Base-by-base conservation (phyloP, 1,140 invertebrate genomes). In the Lepidurus couesii region DNA sequence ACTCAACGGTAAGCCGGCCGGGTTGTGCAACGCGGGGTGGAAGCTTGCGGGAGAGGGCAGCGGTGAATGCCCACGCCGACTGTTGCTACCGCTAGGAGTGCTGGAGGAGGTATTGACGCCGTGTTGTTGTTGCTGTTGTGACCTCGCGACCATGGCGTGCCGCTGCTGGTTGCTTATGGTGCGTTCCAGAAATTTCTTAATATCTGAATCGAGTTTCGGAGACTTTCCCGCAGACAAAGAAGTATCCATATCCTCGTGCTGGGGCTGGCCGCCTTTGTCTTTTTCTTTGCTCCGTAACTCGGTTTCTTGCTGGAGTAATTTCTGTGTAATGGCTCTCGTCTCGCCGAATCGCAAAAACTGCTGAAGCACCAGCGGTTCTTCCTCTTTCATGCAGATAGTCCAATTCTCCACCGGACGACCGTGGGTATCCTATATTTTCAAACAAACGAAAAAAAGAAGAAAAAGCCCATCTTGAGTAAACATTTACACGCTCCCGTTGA, bases 291-390 rank as follows among this genome's bases (percentile, higher is more conserved):
- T 79, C 26, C 42, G 79, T 42, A 77, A 65, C 7, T 86, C 84
- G 77, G 82, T 84, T 6, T 81, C 80, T 83, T 91, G 90, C 81
- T 92, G 86, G 82, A 94, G 87, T 81, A 94, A 87, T 83, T 93
- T 91, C 84, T 93, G 91, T 80, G 92, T 92, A 82, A 94, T 91
- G 76, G 90, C 90, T 85, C 92, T 89, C 78, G 93, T 95, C 86
- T 94, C 92, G 77, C 90, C 91, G 85, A 94, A 95, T 81, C 92
- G 88, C 77, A 95, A 88, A 87, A 95, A 95, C 87, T 95, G 93
- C 86, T 94, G 92, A 75, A 95, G 86, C 76, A 95, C 92, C 82
- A 94, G 87, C 82, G 92, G 90, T 85, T 95, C 93, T 87, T 95
- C 93, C 84, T 94, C 93, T 83, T 91, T 88, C 81, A 90, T 92